phyloP scores from a whole-genome alignment of 2,797 vertebrate genomes.

The Neostethus bicornis region DNA sequence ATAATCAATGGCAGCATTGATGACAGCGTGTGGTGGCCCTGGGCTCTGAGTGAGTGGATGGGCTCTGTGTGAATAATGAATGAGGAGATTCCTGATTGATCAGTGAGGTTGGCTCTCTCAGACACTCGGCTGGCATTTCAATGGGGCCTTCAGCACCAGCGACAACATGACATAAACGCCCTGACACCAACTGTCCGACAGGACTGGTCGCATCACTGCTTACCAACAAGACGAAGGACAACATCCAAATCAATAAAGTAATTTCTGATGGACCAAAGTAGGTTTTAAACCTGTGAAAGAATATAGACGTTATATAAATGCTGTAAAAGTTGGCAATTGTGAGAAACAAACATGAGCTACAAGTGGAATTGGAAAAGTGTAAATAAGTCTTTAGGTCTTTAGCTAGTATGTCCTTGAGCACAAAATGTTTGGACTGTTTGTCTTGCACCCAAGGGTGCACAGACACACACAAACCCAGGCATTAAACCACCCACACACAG shows the following conservation, averaged over 20 bases:
- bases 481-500: slow-evolving; percentile 35
- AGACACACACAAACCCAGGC: slow-evolving; percentile 30
- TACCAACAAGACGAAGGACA: slow-evolving; percentile 29
- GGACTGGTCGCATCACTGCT: slow-evolving; percentile 22
- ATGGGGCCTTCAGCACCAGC: slow-evolving; percentile 42
- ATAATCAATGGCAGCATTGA: slow-evolving; percentile 81
- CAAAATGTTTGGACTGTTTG: slow-evolving; percentile 57
- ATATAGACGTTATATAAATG: slow-evolving; percentile 8
- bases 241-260: slow-evolving; percentile 19
- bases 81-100: slow-evolving; percentile 80
- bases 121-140: slow-evolving; percentile 74
- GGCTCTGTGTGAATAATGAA: slow-evolving; percentile 79
- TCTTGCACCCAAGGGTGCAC: slow-evolving; percentile 49
- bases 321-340: slow-evolving; percentile 24
- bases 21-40: slow-evolving; percentile 74
- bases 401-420: slow-evolving; percentile 62
- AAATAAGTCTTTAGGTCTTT: slow-evolving; percentile 27
- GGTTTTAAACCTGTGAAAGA: slow-evolving; percentile 16
- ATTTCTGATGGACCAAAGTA: slow-evolving; percentile 3
- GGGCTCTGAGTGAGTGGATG: slow-evolving; percentile 73
- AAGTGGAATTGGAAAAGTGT: slow-evolving; percentile 9
- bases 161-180: slow-evolving; percentile 33
- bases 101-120: slow-evolving; percentile 68
- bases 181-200: slow-evolving; percentile 8
- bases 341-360: slow-evolving; percentile 8